Percentiles rank a stretch among this genome's conserved stretches.
phyloP scores from a whole-genome alignment of 2,797 vertebrate species.

The Pipistrellus nathusii region DNA sequence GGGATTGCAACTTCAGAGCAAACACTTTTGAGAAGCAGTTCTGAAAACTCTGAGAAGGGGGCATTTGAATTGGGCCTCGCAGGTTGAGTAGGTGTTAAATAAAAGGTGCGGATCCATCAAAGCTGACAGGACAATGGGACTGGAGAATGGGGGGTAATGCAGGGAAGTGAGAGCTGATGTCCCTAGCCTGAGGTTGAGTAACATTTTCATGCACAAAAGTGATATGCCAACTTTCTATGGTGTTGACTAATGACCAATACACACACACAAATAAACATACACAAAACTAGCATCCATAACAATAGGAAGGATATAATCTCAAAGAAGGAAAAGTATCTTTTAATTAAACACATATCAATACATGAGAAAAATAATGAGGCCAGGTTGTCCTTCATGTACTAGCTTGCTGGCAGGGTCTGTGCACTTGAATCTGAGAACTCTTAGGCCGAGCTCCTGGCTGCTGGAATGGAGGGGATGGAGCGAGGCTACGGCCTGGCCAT shows the following conservation, averaged over 20 bases:
- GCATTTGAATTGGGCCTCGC: fast-evolving
- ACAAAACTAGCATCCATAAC: neutral
- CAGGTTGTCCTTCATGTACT: too few relatives aligned
- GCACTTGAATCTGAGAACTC: neutral
- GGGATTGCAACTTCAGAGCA: neutral
- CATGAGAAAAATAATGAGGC: neutral
- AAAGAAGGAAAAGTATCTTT: too few relatives aligned
- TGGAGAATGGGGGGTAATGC: fast-evolving
- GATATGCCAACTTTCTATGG: neutral
- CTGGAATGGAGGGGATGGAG: too few relatives aligned
- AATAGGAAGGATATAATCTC: neutral
- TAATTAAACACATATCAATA: neutral
- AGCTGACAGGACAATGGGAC: fast-evolving
- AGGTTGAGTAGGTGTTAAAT: too few relatives aligned
- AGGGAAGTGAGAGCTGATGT: neutral
- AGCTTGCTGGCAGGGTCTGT: neutral
- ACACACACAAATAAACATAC: neutral
- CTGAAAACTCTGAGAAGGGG: too few relatives aligned
- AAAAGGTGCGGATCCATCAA: neutral
- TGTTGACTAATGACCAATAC: fast-evolving
- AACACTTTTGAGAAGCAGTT: fast-evolving
- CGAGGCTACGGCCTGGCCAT: neutral
- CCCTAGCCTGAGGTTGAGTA: neutral
- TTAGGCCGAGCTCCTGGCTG: neutral
- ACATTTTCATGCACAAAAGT: neutral